Base-by-base conservation (phyloP, 2,888 invertebrate genomes). In the Agrochola macilenta region DNA sequence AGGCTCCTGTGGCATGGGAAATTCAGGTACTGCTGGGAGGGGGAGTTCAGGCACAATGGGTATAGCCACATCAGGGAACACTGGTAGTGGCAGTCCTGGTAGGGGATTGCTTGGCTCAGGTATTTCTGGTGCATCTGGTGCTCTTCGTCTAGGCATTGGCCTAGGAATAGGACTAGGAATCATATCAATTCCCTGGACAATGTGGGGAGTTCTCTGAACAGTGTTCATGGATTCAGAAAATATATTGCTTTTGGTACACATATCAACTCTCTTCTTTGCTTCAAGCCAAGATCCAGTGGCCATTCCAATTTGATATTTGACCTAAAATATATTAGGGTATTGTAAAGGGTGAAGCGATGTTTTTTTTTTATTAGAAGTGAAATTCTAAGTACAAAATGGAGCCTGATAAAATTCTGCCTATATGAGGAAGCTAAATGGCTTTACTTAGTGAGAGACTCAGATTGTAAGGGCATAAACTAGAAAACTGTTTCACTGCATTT, bases 41-140 rank as follows among this genome's bases (percentile, higher is more conserved):
- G 83, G 83, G 2, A 86, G 12, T 20, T 84, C 83, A 26, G 83
- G 83, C 9, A 86, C 79, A 52, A 84, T 58, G 1, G 83, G 83
- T 35, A 86, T 64, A 30, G 83, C 61, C 12, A 86, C 83, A 68
- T 84, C 83, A 46, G 83, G 83, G 43, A 75, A 52, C 14, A 30
- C 66, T 9, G 83, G 83, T 0, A 74, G 12, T 58, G 83, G 83
- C 17, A 86, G 35, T 2, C 83, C 83, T 57, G 83, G 83, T 35
- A 86, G 39, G 5, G 83, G 86, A 46, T 57, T 39, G 23, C 61
- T 65, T n/a, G 84, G 74, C 17, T 74, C 72, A 9, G 83, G 83
- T 68, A 84, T 64, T 60, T 84, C 83, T 23, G 69, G 72, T 46
- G 73, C 58, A 17, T 79, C 35, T 35, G 35, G 35, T 35, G 35